Evolutionary conservation across 2,888 invertebrate genomes (phyloP).

Genomic region (Trichogramma dendrolimi): DNA sequence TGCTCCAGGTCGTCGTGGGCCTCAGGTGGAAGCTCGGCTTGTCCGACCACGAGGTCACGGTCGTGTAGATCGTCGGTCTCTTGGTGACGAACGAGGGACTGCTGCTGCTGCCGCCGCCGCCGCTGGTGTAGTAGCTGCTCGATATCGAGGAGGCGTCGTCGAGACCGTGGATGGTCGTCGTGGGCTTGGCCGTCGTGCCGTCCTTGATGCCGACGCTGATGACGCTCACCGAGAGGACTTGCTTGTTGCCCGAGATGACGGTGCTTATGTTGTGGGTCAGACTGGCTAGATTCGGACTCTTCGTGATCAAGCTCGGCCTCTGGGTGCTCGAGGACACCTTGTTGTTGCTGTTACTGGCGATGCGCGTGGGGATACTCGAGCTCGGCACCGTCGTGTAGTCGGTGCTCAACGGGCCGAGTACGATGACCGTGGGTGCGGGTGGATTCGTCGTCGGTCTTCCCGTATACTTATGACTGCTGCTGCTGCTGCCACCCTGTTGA

Average conservation of each 20-base stretch:
- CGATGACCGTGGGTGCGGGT: conserved; percentile 61
- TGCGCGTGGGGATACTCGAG: conserved; percentile 40
- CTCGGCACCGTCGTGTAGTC: conserved; percentile 45
- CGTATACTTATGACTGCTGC: conserved; percentile 36
- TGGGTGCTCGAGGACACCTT: conserved; percentile 34
- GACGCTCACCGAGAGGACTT: conserved; percentile 47
- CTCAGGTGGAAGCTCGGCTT: conserved; percentile 46
- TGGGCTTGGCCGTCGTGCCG: conserved; percentile 35
- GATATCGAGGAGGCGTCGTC: neutral
- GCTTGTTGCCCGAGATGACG: conserved; percentile 45
- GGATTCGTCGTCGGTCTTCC: conserved; percentile 49
- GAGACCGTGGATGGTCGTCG: conserved; percentile 24
- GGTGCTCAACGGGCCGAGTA: conserved; percentile 54
- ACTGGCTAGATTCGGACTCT: conserved; percentile 18
- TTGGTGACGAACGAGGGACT: conserved; percentile 14
- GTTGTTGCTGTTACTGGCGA: conserved; percentile 17
- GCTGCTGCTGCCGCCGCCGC: conserved; percentile 5
- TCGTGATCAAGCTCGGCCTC: conserved; percentile 43
- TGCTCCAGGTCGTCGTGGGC: conserved; percentile 35
- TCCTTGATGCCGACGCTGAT: conserved; percentile 48
- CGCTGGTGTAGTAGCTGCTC: conserved; percentile 19
- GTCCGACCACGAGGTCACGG: conserved; percentile 41
- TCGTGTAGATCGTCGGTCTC: conserved; percentile 40
- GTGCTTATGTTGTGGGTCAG: conserved; percentile 50
- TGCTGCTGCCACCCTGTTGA: conserved; percentile 3